Evolutionary conservation across 2,113 vertebrate species (phyloP).

Genomic region (Syrrhaptes paradoxus): DNA sequence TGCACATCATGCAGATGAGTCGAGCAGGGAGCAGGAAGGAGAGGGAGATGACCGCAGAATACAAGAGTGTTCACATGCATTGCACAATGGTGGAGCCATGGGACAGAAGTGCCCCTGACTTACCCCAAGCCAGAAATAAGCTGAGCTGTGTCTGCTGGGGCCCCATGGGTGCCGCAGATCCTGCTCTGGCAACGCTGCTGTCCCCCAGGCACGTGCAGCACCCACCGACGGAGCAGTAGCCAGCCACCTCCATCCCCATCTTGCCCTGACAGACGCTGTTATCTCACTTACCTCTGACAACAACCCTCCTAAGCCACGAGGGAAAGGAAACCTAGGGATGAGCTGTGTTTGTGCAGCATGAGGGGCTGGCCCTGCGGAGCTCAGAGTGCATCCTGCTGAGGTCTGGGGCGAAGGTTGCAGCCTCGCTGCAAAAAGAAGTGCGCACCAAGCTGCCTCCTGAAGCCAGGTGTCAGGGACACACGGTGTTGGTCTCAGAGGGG

Average conservation of each 20-base stretch:
- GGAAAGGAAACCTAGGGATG: not conserved
- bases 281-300: not conserved
- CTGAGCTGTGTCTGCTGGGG: not conserved
- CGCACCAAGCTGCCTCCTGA: not conserved
- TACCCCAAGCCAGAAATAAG: not conserved
- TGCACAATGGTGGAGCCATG: not conserved
- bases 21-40: not conserved
- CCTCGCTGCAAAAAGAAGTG: not conserved
- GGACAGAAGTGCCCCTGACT: not conserved
- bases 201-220: rapidly evolving
- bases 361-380: not conserved
- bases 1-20: not conserved
- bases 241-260: not conserved
- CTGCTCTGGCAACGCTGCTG: not conserved
- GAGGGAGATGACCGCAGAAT: not conserved
- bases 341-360: not conserved
- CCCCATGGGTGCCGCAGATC: not conserved
- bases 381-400: not conserved
- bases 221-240: not conserved
- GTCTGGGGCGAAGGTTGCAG: not conserved
- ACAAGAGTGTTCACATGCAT: not conserved
- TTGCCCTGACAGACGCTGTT: rapidly evolving
- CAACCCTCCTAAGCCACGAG: not conserved
- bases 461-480: not conserved
- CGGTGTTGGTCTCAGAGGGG: not conserved